Percentiles rank a stretch among this genome's conserved stretches.
These are phyloP conservation scores for Haliclona indistincta DNA, from an alignment of 37 sponge, comb jelly and placozoan genomes.

Conservation along the genomic window DNA sequence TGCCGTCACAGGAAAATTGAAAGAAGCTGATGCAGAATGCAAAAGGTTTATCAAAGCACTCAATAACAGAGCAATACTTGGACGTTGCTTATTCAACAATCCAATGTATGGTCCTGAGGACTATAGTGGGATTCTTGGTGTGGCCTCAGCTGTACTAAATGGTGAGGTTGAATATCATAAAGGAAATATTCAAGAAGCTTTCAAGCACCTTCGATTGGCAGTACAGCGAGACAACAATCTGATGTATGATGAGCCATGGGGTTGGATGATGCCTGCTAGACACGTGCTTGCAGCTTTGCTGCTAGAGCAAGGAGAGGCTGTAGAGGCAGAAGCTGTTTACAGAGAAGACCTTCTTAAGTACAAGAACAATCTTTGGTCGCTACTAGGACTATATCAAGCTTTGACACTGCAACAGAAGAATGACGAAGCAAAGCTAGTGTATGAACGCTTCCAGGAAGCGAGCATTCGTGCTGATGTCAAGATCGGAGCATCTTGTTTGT, in stretches of 20 bases:
- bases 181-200: conserved; percentile 54
- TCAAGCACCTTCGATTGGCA: conserved; percentile 52
- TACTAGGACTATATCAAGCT: conserved; percentile 48
- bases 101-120: conserved; percentile 50
- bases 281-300: conserved; percentile 67
- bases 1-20: conserved; percentile 49
- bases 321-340: conserved; percentile 54
- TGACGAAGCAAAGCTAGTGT: conserved; percentile 37
- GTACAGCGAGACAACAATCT: conserved; percentile 52
- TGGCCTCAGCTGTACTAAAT: conserved; percentile 57
- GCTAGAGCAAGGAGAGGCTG: conserved; percentile 54
- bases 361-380: conserved; percentile 67
- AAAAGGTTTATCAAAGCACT: conserved; percentile 38
- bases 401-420: conserved; percentile 29
- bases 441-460: conserved; percentile 15
- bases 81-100: conserved; percentile 43
- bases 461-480: conserved; percentile 46
- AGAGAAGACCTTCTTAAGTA: conserved; percentile 48
- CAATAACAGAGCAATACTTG: conserved; percentile 37
- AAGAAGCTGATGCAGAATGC: conserved; percentile 56
- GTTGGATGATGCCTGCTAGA: conserved; percentile 70
- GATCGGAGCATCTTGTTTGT: conserved; percentile 61
- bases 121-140: conserved; percentile 50
- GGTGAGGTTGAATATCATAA: conserved; percentile 65
- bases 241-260: conserved; percentile 67